These are phyloP conservation scores for Falco cherrug DNA, from an alignment of 2,797 vertebrate genomes.

Conservation along the genomic window DNA sequence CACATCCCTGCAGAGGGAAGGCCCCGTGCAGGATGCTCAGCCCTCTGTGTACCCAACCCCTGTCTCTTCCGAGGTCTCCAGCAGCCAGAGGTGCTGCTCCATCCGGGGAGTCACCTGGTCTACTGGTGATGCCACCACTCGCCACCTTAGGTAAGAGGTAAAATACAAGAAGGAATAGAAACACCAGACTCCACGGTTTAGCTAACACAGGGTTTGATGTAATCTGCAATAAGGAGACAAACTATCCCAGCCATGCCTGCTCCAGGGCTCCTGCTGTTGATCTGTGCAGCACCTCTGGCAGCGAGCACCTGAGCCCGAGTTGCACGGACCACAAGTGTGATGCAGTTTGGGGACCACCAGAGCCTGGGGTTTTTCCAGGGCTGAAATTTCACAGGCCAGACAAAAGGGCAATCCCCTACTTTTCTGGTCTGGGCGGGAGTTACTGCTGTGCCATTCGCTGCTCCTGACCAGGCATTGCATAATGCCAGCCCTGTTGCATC, in stretches of 20 bases:
- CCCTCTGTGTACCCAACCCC: neutral
- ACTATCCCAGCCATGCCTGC: rapidly evolving
- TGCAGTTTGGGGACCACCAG: neutral
- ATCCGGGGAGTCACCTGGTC: neutral
- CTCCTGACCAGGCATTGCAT: slow-evolving; percentile 19
- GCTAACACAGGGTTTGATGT: neutral
- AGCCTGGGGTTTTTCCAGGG: neutral
- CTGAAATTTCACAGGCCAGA: neutral
- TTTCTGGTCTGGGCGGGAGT: neutral
- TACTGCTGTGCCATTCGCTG: neutral
- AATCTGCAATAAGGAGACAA: neutral
- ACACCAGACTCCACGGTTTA: rapidly evolving
- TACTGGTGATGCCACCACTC: neutral
- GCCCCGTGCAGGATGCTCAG: neutral
- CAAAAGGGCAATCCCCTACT: neutral
- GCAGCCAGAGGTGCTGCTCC: rapidly evolving
- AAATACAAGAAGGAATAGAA: neutral
- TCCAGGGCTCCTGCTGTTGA: neutral
- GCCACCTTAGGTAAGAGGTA: neutral
- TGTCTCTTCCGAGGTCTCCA: neutral
- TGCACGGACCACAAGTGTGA: neutral
- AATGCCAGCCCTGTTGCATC: slow-evolving; percentile 58
- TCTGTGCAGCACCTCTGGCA: neutral
- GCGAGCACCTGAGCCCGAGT: neutral
- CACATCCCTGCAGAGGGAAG: neutral